These are phyloP conservation scores for Turritopsis rubra DNA, from an alignment of 30 jellyfish, hydroid and myxozoan genomes.

Conservation along the genomic window DNA sequence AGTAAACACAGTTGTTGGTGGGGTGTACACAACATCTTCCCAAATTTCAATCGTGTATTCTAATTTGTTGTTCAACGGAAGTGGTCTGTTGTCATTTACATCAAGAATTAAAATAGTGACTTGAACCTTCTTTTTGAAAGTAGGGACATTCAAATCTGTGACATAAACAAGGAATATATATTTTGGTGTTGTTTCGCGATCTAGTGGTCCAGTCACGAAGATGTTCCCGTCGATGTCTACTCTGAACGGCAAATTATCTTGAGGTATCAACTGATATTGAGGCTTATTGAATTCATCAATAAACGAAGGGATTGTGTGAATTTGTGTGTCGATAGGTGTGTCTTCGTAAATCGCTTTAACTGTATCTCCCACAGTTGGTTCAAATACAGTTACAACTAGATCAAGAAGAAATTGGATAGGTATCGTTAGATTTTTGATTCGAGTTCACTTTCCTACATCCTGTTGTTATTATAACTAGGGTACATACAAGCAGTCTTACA, in stretches of 20 bases:
- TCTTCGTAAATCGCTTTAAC: slow-evolving; percentile 26
- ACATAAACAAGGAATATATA: slow-evolving; percentile 49
- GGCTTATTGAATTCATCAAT: slow-evolving; percentile 42
- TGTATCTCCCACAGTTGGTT: neutral
- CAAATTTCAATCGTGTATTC: slow-evolving; percentile 11
- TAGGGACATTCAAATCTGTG: slow-evolving; percentile 59
- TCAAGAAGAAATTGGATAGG: slow-evolving; percentile 1
- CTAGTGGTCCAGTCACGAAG: slow-evolving; percentile 43
- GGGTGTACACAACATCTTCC: slow-evolving; percentile 17
- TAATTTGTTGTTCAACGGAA: slow-evolving; percentile 36
- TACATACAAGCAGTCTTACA: too few species aligned
- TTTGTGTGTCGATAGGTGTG: slow-evolving; percentile 50
- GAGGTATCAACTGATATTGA: slow-evolving; percentile 32
- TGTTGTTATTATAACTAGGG: too few species aligned
- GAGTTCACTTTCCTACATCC: too few species aligned
- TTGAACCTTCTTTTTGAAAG: slow-evolving; percentile 41
- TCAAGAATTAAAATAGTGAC: slow-evolving; percentile 60
- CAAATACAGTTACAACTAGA: slow-evolving; percentile 3
- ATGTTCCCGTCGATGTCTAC: slow-evolving; percentile 40
- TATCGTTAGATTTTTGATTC: too few species aligned
- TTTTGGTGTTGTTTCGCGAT: slow-evolving; percentile 57
- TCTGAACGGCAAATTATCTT: slow-evolving; percentile 6
- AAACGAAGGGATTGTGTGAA: slow-evolving; percentile 34
- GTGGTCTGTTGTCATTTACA: slow-evolving; percentile 81
- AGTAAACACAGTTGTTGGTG: slow-evolving; percentile 21